A percentile compares a stretch with the other conserved stretches of the same genome.
phyloP scores from a whole-genome alignment of 2,113 vertebrate species.

The Damaliscus lunatus region DNA sequence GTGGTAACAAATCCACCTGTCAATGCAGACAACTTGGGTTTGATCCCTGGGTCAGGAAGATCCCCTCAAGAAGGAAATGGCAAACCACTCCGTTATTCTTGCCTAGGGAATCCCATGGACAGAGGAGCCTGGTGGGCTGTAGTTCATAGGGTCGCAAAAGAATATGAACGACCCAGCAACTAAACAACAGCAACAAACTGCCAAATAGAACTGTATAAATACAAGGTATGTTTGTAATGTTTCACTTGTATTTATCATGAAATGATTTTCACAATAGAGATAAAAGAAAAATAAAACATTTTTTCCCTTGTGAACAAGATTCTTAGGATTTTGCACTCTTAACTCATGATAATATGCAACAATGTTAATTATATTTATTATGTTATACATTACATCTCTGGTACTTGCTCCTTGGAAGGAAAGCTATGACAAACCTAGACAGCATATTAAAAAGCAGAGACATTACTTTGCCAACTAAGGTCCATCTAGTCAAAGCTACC shows the following conservation, averaged over 20 bases:
- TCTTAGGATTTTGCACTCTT: not conserved
- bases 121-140: not conserved
- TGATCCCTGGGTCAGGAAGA: not conserved
- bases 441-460: not conserved
- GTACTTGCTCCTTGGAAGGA: not conserved
- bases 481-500: not conserved
- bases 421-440: not conserved
- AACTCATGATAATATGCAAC: not conserved
- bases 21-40: not conserved
- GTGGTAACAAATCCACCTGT: not conserved
- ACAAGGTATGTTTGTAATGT: not conserved
- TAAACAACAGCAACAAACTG: not conserved
- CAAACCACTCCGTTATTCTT: not conserved
- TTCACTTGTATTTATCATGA: not conserved
- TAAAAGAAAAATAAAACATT: not conserved
- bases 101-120: not conserved
- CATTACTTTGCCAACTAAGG: not conserved
- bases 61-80: not conserved
- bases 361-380: not conserved
- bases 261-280: not conserved
- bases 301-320: not conserved
- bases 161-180: not conserved
- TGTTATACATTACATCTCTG: not conserved
- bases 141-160: not conserved
- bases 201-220: not conserved